phyloP scores from a whole-genome alignment of 1,140 invertebrate species.

The Reticulitermes speratus region DNA sequence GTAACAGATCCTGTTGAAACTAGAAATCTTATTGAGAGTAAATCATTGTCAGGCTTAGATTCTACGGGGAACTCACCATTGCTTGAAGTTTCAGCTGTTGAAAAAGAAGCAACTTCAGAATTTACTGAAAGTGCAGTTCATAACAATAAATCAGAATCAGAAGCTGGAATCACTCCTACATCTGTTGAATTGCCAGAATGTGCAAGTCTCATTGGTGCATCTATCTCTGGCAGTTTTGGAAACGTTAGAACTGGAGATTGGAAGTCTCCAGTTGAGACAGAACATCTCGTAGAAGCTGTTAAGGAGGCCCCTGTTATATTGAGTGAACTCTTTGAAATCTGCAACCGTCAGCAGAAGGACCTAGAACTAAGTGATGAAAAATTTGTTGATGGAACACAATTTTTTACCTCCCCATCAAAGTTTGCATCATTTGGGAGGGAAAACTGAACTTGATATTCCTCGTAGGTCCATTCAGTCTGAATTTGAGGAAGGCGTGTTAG shows the following conservation, averaged over 20 bases:
- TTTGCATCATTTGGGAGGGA: not conserved
- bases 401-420: not conserved
- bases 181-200: not conserved
- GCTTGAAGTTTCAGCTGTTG: not conserved
- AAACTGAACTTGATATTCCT: not conserved
- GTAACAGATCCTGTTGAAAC: not conserved
- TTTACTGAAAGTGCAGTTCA: not conserved
- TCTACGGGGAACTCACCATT: not conserved
- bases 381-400: not conserved
- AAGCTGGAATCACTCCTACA: not conserved
- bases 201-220: not conserved
- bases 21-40: not conserved
- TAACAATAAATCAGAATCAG: not conserved
- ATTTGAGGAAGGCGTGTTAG: not conserved
- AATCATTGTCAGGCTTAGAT: not conserved
- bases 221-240: not conserved
- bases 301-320: not conserved
- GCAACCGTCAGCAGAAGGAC: not conserved
- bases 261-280: not conserved
- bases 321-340: slow-evolving; percentile 2
- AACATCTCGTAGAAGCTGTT: not conserved
- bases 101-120: not conserved
- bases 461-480: not conserved
- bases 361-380: not conserved
- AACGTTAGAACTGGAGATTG: not conserved